Evolutionary conservation across 2,797 vertebrate genomes (phyloP).

Genomic region (Pangasius djambal): DNA sequence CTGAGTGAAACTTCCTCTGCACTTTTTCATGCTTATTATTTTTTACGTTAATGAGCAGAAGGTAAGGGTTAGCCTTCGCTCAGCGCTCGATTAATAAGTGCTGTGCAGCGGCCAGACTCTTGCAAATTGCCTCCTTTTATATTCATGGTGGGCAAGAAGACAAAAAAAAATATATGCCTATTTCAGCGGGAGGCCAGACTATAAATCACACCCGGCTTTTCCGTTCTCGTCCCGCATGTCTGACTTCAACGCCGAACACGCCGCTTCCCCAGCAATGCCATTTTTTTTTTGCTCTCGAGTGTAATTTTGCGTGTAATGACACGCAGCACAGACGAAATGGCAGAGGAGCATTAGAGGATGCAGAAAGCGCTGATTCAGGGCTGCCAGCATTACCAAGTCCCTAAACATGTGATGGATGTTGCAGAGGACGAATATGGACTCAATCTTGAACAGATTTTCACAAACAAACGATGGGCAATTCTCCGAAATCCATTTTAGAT

Average conservation of each 20-base stretch:
- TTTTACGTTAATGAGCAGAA: conserved; percentile 13
- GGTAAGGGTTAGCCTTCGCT: neutral
- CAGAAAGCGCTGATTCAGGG: conserved; percentile 33
- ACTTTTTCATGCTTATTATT: neutral
- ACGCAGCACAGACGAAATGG: neutral
- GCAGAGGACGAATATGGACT: conserved; percentile 31
- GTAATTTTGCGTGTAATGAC: conserved; percentile 33
- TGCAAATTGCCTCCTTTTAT: conserved; percentile 27
- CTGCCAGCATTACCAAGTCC: conserved; percentile 9
- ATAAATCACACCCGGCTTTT: neutral
- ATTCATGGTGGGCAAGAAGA: conserved; percentile 19
- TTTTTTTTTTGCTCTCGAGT: conserved; percentile 7
- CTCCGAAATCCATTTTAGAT: neutral
- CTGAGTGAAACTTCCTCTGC: neutral
- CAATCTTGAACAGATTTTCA: neutral
- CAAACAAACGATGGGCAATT: neutral
- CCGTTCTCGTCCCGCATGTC: neutral
- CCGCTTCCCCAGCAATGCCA: neutral
- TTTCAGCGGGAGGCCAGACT: neutral
- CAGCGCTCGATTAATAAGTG: neutral
- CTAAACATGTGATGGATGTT: neutral
- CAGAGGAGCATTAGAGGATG: conserved; percentile 7
- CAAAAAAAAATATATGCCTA: neutral
- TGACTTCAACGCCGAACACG: no score
- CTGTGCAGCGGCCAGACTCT: neutral